Base-by-base conservation (phyloP, 2,888 invertebrate genomes). In the Epistrophe eligans region DNA sequence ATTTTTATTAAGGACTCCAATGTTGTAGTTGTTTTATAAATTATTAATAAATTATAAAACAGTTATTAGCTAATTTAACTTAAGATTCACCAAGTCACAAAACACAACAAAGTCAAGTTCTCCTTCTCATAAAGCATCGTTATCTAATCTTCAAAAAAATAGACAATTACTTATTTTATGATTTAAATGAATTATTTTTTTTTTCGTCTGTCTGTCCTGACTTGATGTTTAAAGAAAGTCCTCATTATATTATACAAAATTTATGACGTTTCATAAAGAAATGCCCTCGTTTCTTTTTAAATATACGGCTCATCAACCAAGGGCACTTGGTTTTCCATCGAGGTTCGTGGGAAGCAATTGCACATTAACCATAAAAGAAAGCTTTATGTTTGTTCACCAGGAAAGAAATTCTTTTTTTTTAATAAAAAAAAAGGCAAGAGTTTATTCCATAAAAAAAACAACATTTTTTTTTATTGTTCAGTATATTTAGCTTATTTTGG, bases 341-440 rank as follows among this genome's bases (percentile, higher is more conserved):
- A 48, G 4, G 9, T 24, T 24, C 6, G 17, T 35, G 4, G 5
- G 11, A 64, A 38, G 40, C 50, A 40, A 66, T n/a, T 66, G 32
- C 45, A 48, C 15, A 55, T 28, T n/a, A 70, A 55, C 11, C 52
- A 55, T 70, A 70, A 70, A 70, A 67, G 35, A 50, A 15, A 50
- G 4, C 19, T 50, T 10, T 7, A 50, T 11, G 11, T 70, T 17
- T 52, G 17, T 48, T 35, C 11, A 17, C 15, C 15, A 11, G 28
- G 13, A 62, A 9, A 38, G 38, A 17, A 35, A 35, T 17, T 45
- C 45, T 38, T 38, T 24, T 70, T 55, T 55, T 55, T 67, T 28
- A 52, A 70, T 52, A 52, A n/a, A n/a, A n/a, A n/a, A n/a, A 55
- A 35, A 55, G 52, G 15, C 40, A 2, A 17, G 40, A 38, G 1